phyloP scores from a whole-genome alignment of 2,113 vertebrate genomes.

The Sakesphorus luctuosus region DNA sequence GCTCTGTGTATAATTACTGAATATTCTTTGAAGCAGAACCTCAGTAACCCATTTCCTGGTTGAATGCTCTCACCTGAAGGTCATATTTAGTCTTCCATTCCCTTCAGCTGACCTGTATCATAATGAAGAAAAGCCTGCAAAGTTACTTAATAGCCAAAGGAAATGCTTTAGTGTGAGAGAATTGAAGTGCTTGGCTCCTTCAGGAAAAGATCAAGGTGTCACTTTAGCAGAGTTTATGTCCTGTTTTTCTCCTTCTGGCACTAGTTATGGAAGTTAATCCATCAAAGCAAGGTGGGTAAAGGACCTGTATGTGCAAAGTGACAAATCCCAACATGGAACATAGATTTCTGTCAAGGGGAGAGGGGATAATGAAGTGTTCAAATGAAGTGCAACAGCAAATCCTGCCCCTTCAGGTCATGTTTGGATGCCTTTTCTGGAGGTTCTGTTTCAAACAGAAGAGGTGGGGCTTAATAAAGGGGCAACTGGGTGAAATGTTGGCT shows the following conservation, averaged over 20 bases:
- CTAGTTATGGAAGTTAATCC: background rate
- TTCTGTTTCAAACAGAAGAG: background rate
- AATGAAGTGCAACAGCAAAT: background rate
- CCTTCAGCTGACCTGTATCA: background rate
- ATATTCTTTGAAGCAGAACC: constrained; percentile 50
- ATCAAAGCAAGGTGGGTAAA: background rate
- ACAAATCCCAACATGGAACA: background rate
- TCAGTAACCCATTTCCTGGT: constrained; percentile 42
- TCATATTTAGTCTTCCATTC: background rate
- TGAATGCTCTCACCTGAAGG: constrained; percentile 45
- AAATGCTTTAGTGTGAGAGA: background rate
- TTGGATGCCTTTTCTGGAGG: background rate
- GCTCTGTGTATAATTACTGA: background rate
- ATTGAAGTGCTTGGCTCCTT: background rate
- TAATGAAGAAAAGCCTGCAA: background rate
- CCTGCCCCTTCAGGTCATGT: background rate
- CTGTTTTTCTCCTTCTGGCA: background rate
- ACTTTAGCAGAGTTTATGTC: background rate
- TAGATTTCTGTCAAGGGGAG: background rate
- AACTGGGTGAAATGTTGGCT: background rate
- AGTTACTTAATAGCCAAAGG: background rate
- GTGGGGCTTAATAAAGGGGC: background rate
- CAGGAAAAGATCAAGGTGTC: background rate
- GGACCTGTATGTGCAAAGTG: background rate
- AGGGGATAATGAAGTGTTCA: background rate